Base-by-base conservation (phyloP, 2,113 vertebrate genomes). In the Glaucidium brasilianum region DNA sequence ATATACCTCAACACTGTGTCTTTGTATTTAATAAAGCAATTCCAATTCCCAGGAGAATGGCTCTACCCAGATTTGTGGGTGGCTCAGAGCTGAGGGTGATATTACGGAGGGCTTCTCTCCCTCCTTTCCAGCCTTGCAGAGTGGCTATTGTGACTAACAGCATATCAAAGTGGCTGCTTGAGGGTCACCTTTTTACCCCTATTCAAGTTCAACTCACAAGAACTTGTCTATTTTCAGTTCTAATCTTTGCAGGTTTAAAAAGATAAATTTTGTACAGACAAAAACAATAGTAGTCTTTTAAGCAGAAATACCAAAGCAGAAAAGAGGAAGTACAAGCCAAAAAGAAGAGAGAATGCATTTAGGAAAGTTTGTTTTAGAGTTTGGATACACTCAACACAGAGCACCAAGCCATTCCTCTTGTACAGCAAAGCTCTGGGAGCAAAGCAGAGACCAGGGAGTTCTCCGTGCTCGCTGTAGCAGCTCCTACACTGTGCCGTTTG, bases 1-100 rank as follows among this genome's bases (percentile, higher is more conserved):
- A 0, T 0, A 10, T 1, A 2, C 19, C 5, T 50, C 68, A 21
- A 26, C 7, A 1, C 41, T 1, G 30, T 5, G 26, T 52, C 64
- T 37, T 41, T 12, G 16, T 11, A 4, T 4, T 41, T 26, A 34
- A 8, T 2, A 4, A 17, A 50, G 69, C 14, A 14, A 22, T 62
- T 63, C 58, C 5, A 1, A 4, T 14, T 68, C 45, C 58, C 29
- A 1, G 29, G 52, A 41, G 21, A 32, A 16, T 0, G 3, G 66
- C 37, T 90, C 71, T 8, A 18, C 25, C 52, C 72, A 3, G 14
- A 4, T 23, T 3, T 17, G 23, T 0, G 43, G 27, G 35, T 6
- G n/a, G 15, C 2, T 86, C 59, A 1, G 55, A 64, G 89, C 37
- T 21, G 11, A 45, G 62, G 1, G 41, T 1, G 5, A 4, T 1